Base-by-base conservation (phyloP, 1,140 invertebrate genomes). In the Pseudomyrmex pallidus region DNA sequence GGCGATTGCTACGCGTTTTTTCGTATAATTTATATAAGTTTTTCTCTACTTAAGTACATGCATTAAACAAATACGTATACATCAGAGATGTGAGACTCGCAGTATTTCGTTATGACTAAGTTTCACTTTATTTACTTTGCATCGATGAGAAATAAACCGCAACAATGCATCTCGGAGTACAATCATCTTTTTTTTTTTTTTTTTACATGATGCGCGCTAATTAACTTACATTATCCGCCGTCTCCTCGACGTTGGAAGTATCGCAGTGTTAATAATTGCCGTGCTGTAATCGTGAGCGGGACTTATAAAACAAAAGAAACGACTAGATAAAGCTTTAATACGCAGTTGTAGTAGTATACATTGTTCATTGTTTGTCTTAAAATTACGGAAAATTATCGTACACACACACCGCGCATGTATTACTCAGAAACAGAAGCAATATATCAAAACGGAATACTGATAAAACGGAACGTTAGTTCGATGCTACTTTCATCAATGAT, bases 21-120 rank as follows among this genome's bases (percentile, higher is more conserved):
- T 35, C 35, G 35, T 35, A 35, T 35, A 35, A 7, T 72, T 61
- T 10, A 70, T 50, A 50, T 20, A 59, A 35, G 63, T 77, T 35
- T 62, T 3, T 56, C 22, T 59, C 76, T 80, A 72, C 35, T 68
- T 61, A 68, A 59, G 64, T 25, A 70, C 72, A 2, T 80, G 54
- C 66, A 59, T 22, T 70, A 73, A 85, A 82, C 54, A 56, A 74
- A 61, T 66, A 22, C 54, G 44, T 50, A 35, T 22, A 87, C 54
- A 50, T 50, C 22, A 68, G 61, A 46, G 35, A 63, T 59, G 52
- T 62, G 57, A 85, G 82, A 73, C 62, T 76, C 25, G 66, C 74
- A 48, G 17, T 84, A 61, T 59, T 59, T 80, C 52, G 57, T 80
- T 68, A 86, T 62, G 50, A 80, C 67, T 84, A 89, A 74, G 74